Evolutionary conservation across 37 sponge, comb jelly and placozoan genomes (phyloP), one percentile per base, ranked within the genome.

Genomic region (Crambe crambe): DNA sequence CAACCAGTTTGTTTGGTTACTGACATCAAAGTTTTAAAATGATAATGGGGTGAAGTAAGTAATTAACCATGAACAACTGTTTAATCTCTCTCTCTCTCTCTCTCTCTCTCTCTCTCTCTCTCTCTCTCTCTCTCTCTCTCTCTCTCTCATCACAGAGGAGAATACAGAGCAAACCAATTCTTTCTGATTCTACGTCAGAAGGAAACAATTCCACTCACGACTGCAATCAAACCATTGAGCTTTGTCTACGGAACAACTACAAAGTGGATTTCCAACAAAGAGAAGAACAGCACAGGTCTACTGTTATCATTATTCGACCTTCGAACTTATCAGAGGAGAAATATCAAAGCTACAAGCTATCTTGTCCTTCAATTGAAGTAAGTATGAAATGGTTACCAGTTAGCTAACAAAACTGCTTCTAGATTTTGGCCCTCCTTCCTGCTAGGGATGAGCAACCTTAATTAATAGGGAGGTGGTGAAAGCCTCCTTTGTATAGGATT

Each of bases 161-260:
- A 32, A 2, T 65, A 3, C 66, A 31, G 3, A 17, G 66, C 17
- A 30, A 9, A 32, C 17, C 61, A 60, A 22, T 60, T 22, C 61
- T 4, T 6, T 6, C 34, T 5, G 10, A 18, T 65, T 47, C 51
- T 12, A 47, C 6, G 10, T 47, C 51, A 15, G 51, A 65, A 2
- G 31, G 66, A 9, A 17, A 65, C 3, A 5, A 31, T 3, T 65
- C 31, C 17, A 3, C 15, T 18, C 17, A 42, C 25, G 40, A 70
- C 6, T 27, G 5, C 30, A 29, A 29, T 20, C 63, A 70, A 5
- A 70, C 3, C 2, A n/a, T 41, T 25, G 42, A 70, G 26, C 41
- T 70, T 3, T 88, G 32, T 64, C 60, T 88, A 23, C 68, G 77
- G 29, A 82, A 23, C 1, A 82, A 88, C 63, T 88, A 88, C 67